Evolutionary conservation across 2,797 vertebrate genomes (phyloP), one percentile per base, ranked within the genome.

Genomic region (Alosa sapidissima): DNA sequence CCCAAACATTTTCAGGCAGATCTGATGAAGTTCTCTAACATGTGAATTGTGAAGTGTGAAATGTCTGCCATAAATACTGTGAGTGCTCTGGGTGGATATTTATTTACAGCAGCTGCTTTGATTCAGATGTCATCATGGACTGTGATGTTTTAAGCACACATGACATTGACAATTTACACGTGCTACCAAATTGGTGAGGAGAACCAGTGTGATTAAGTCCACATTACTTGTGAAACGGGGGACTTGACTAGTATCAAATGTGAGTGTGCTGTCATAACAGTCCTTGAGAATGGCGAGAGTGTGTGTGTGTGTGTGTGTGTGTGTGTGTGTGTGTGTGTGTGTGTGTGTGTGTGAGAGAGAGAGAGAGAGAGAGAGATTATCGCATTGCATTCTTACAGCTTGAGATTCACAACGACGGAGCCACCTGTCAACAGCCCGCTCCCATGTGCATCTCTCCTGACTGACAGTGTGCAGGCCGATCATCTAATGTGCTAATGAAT

Each of bases 401-500:
- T 72, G 33, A 36, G 65, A 72, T 13, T 16, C 65, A 72, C 13
- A 14, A 3, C 21, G 33, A n/a, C 13, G 16, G 13, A 72, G 65
- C 65, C 65, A 72, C 65, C 65, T 41, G 33, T 72, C 65, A 72
- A 41, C 65, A 72, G 13, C 33, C 4, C 65, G 65, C 65, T 72
- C 33, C 65, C 65, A 72, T 72, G 65, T 41, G 65, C 33, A 36
- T 36, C 11, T 33, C 65, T 41, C 28, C 65, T 36, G 33, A 72
- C 13, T 36, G 65, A 72, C 65, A 33, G 33, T 16, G 33, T 14
- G 65, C 65, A 72, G 65, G 14, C 33, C 13, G 33, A 36, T 28
- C 65, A 72, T 72, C 65, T 72, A 72, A 72, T 72, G 65, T 72
- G 65, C 65, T 72, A 72, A 72, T 72, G 65, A 72, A 41, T 36